Conservation (phyloP, 2,113 vertebrate species). For the Myotis lucifugus region DNA sequence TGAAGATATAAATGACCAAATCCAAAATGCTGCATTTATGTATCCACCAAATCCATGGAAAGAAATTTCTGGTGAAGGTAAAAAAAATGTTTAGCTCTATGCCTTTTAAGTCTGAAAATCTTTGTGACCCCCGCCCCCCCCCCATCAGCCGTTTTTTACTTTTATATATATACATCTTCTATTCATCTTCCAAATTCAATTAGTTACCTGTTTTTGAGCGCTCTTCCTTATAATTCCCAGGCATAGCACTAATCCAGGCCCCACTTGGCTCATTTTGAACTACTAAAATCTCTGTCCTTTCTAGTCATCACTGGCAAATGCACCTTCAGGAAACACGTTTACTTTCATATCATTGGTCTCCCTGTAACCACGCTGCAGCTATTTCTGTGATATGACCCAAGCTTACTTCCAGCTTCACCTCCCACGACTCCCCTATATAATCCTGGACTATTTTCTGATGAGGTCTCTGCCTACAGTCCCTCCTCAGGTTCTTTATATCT, state of each 20-base stretch:
- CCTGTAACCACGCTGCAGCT: not conserved
- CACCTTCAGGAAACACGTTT: not conserved
- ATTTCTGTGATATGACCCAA: not conserved
- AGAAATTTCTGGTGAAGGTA: constrained; percentile 97
- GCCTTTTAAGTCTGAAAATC: not conserved
- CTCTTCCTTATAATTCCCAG: not conserved
- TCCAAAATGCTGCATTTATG: constrained; percentile 99
- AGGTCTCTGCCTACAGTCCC: not conserved
- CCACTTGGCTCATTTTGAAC: not conserved
- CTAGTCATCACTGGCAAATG: not conserved
- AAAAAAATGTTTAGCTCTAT: constrained; percentile 42
- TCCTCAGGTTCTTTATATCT: not conserved
- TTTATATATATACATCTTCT: not conserved
- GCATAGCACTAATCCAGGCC: not conserved
- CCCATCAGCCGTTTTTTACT: not conserved
- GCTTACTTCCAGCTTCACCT: not conserved
- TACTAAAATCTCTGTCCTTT: not conserved
- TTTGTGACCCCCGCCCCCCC: not conserved
- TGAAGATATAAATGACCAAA: constrained; percentile 98
- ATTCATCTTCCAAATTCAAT: not conserved
- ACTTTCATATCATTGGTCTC: not conserved
- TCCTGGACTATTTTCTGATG: not conserved
- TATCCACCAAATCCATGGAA: constrained; percentile 97
- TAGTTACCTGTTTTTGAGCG: not conserved
- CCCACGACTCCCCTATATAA: too few species aligned